These are phyloP conservation scores for Aquatica leii DNA, from an alignment of 2,888 invertebrate genomes.

Conservation along the genomic window DNA sequence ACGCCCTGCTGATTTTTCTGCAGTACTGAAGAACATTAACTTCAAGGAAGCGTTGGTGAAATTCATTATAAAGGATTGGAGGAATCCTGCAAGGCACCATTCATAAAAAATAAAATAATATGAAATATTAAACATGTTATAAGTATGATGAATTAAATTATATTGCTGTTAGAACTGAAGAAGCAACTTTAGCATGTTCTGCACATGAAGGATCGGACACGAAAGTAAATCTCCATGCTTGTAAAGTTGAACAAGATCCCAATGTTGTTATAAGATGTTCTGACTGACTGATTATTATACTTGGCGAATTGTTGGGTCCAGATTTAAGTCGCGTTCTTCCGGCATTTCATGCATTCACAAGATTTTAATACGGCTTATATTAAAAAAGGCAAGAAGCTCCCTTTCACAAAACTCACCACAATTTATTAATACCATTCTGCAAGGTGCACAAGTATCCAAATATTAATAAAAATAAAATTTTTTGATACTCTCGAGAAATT, in stretches of 20 bases:
- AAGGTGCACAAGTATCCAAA: background rate
- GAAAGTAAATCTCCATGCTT: conserved; percentile 2
- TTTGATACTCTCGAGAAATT: background rate
- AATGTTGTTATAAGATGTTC: background rate
- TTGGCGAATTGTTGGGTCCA: background rate
- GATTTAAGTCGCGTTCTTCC: background rate
- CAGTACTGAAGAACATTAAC: background rate
- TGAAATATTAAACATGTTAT: background rate
- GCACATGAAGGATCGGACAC: background rate
- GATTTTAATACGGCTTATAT: background rate
- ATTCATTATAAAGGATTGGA: background rate
- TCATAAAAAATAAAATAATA: background rate
- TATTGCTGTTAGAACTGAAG: background rate
- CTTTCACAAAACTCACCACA: background rate
- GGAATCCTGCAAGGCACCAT: background rate
- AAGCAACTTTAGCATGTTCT: background rate
- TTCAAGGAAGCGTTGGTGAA: background rate
- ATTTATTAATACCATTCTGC: background rate
- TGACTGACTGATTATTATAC: background rate
- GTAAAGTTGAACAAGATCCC: background rate
- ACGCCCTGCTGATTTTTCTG: background rate
- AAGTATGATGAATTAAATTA: background rate
- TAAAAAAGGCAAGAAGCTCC: background rate
- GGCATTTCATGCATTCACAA: background rate
- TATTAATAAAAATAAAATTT: background rate